Percentiles rank a stretch among this genome's conserved stretches.
Evolutionary conservation across 2,888 invertebrate genomes (phyloP).

Genomic region (Melitaea athalia): DNA sequence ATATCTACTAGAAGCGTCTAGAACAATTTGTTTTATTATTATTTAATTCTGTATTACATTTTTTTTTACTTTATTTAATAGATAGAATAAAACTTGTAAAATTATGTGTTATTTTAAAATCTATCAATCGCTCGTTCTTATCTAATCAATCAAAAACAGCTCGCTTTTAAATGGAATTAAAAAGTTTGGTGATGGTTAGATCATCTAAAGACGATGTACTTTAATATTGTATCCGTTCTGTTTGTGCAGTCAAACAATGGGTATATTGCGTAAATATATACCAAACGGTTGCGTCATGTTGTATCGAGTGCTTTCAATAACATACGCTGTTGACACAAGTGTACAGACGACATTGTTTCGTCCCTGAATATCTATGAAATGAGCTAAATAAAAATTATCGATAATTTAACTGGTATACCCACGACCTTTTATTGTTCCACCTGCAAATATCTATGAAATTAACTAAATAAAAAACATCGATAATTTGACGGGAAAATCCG

Average conservation of each 20-base stretch:
- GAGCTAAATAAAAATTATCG: background rate
- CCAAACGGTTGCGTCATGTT: conserved; percentile 62
- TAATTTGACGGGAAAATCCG: background rate
- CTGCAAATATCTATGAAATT: conserved; percentile 14
- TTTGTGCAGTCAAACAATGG: conserved; percentile 57
- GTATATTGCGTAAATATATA: conserved; percentile 57
- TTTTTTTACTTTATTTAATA: too few species aligned
- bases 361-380: conserved; percentile 17
- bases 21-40: too few species aligned
- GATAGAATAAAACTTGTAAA: background rate
- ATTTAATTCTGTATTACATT: too few species aligned
- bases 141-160: background rate
- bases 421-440: conserved; percentile 51
- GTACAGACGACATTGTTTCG: conserved; percentile 56
- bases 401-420: conserved; percentile 47
- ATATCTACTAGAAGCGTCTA: too few species aligned
- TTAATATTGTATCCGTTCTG: conserved; percentile 40
- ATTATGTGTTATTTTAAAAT: background rate
- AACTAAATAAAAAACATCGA: background rate
- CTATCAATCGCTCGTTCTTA: background rate
- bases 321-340: conserved; percentile 74
- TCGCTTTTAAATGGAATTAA: background rate
- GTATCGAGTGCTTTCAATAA: conserved; percentile 66
- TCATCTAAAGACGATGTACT: conserved; percentile 26
- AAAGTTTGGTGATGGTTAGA: conserved; percentile 21